A percentile compares a stretch with the other conserved stretches of the same genome.
Conservation (phyloP, 2,113 vertebrate genomes). For the Bagarius yarrelli region DNA sequence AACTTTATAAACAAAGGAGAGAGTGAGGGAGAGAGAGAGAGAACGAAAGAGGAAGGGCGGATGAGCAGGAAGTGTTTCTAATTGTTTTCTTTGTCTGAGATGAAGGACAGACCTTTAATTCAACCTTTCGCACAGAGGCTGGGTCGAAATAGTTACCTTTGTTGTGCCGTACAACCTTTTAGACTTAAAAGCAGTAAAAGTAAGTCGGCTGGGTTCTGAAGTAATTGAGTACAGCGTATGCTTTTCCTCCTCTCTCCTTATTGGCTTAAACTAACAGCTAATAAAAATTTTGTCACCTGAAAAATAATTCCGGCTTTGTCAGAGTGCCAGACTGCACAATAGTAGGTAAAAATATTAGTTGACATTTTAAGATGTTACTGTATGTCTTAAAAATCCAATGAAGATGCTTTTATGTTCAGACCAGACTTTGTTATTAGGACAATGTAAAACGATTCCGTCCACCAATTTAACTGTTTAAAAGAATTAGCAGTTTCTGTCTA, state of each 20-base stretch:
- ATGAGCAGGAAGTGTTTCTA: slow-evolving; percentile 34
- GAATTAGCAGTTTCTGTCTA: no score
- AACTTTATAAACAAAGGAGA: slow-evolving; percentile 35
- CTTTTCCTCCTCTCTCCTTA: slow-evolving; percentile 1
- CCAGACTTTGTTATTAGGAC: no score
- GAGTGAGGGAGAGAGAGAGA: slow-evolving; percentile 14
- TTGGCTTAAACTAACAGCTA: not conserved
- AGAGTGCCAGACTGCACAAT: not conserved
- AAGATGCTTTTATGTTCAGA: no score
- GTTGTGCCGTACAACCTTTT: slow-evolving; percentile 24
- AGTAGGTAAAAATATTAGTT: not conserved
- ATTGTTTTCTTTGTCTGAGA: slow-evolving; percentile 41
- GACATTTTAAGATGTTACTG: not conserved
- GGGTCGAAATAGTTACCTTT: slow-evolving; percentile 25
- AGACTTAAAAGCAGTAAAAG: slow-evolving; percentile 24
- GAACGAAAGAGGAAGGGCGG: slow-evolving; percentile 4
- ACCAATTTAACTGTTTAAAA: no score
- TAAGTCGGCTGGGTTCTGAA: not conserved
- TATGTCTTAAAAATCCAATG: not conserved
- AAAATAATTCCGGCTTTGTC: not conserved
- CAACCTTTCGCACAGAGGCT: slow-evolving; percentile 37
- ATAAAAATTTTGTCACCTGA: not conserved
- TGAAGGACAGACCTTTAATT: slow-evolving; percentile 48
- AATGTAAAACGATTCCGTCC: no score
- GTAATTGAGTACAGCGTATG: not conserved